Evolutionary conservation across 2,888 invertebrate species (phyloP).

Genomic region (Teinopalpus imperialis): DNA sequence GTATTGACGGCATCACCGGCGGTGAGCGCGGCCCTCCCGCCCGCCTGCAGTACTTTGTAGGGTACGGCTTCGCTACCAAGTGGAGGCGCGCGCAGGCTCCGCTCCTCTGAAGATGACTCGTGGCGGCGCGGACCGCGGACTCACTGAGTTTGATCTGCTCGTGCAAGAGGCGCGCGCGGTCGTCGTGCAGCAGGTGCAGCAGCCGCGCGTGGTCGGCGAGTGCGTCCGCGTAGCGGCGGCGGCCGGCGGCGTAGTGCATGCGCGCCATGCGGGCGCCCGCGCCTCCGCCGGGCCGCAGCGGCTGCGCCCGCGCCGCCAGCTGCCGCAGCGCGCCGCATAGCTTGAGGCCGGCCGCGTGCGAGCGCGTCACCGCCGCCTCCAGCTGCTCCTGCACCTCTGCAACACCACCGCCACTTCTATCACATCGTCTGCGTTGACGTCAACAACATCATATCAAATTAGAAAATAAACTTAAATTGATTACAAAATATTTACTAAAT

Average conservation of each 20-base stretch:
- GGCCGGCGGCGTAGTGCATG: conserved; percentile 63
- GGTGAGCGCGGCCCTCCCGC: no score
- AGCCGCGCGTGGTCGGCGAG: conserved; percentile 68
- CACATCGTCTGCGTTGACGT: no score
- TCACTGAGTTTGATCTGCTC: conserved; percentile 81
- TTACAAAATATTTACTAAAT: no score
- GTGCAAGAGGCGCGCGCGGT: conserved; percentile 76
- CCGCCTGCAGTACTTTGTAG: no score
- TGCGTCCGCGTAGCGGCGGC: conserved; percentile 56
- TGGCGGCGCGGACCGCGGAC: no score
- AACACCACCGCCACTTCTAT: neutral
- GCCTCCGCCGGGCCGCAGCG: conserved; percentile 33
- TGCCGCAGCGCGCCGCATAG: conserved; percentile 79
- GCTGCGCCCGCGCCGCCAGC: conserved; percentile 52
- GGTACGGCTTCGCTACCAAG: no score
- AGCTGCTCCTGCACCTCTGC: conserved; percentile 83
- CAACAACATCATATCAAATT: no score
- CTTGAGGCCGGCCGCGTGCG: conserved; percentile 75
- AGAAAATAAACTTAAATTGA: no score
- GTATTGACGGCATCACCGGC: no score
- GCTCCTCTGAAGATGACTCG: no score
- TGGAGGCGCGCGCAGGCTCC: no score
- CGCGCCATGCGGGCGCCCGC: conserved; percentile 73
- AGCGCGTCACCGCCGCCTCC: conserved; percentile 78
- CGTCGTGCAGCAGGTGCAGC: conserved; percentile 74